Percentiles rank a stretch among this genome's conserved stretches.
Conservation (phyloP, 2,797 vertebrate species). For the Erethizon dorsatum region DNA sequence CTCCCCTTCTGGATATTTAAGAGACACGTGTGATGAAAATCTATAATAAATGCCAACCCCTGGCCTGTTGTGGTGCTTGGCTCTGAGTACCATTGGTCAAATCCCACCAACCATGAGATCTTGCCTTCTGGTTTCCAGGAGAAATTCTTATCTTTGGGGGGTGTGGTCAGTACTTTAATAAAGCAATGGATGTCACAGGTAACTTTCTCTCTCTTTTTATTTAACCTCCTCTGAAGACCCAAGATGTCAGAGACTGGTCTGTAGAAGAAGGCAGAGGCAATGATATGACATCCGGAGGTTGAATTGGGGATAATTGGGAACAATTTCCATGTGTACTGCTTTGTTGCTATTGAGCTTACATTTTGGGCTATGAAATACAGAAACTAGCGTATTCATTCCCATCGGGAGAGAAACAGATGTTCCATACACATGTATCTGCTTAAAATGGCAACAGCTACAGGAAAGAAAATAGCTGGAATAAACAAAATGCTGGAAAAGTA, state of each 20-base stretch:
- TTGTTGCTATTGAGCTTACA: not conserved
- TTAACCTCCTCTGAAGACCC: not conserved
- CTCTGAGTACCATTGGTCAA: not conserved
- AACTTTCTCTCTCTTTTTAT: not conserved
- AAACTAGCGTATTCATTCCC: not conserved
- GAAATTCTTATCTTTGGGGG: not conserved
- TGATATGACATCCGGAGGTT: not conserved
- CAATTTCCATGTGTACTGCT: not conserved
- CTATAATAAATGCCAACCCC: not conserved
- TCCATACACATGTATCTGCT: not conserved
- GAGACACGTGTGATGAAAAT: not conserved
- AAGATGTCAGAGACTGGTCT: not conserved
- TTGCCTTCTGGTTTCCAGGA: not conserved
- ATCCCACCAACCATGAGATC: not conserved
- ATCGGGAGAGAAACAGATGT: conserved; percentile 25
- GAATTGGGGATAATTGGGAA: not conserved
- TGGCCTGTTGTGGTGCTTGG: not conserved
- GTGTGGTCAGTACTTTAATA: not conserved
- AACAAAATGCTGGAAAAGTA: conserved; percentile 28
- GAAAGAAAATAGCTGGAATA: not conserved
- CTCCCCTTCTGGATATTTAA: not conserved
- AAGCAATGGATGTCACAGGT: not conserved
- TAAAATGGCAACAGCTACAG: not conserved
- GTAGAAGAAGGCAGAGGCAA: not conserved
- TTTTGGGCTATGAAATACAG: not conserved